Base-by-base conservation (phyloP, 2,888 invertebrate species). In the Palloptera scutellata region DNA sequence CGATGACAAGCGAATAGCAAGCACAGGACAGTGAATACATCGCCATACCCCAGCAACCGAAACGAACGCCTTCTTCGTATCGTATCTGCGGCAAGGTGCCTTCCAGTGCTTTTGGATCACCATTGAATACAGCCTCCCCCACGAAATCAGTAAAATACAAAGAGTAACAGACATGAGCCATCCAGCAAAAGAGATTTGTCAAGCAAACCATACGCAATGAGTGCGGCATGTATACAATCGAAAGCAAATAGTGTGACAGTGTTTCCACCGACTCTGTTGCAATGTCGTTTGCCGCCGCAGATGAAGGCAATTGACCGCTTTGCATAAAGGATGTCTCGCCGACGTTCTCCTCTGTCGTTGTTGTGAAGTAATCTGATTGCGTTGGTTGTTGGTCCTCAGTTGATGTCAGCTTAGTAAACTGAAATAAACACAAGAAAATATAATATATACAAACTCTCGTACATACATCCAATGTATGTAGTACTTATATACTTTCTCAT, bases 11-110 rank as follows among this genome's bases (percentile, higher is more conserved):
- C 0, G 97, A 97, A 85, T 98, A 98, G 79, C 94, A 90, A 13
- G 97, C 93, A 81, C 97, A 97, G 1, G 97, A 96, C n/a, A 97
- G 83, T 0, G 97, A 97, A 78, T 94, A 93, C 92, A 93, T 93
- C 0, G 96, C 93, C 97, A 98, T 98, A 40, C 96, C 97, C 92
- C 95, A 95, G 78, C 97, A 97, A 12, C 97, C 98, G 79, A 97
- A 95, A 53, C 97, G 88, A 0, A 98, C 96, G 0, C 98, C 98
- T 51, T 92, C 91, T 83, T 97, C 95, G 80, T 97, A 98, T 11
- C 90, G 86, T 15, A 87, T 86, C 67, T 92, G 88, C 63, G 88
- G 86, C 17, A 83, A 78, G 17, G 89, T 88, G 13, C 92, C 92
- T 55, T 90, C 89, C 0, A 89, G 87, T 69, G 92, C 94, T 89